Conservation (phyloP, 2,888 invertebrate genomes). For the Anodontia alba region DNA sequence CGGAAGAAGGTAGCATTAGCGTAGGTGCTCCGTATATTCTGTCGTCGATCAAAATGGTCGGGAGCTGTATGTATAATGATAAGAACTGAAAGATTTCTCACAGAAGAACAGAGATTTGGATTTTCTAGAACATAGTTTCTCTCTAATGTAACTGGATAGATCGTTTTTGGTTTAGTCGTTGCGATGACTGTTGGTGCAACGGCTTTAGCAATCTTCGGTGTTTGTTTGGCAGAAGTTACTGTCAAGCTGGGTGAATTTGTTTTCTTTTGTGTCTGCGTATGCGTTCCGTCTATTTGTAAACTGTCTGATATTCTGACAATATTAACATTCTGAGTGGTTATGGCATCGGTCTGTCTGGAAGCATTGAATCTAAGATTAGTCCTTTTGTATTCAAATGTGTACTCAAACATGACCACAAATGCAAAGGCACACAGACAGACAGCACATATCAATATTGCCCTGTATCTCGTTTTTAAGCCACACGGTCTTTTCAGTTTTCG, state of each 20-base stretch:
- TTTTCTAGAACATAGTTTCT: constrained; percentile 43
- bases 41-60: constrained; percentile 51
- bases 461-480: background rate
- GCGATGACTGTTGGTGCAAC: background rate
- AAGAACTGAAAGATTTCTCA: constrained; percentile 35
- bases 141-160: constrained; percentile 46
- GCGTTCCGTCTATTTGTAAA: no score
- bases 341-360: background rate
- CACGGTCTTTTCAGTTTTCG: background rate
- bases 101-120: constrained; percentile 44
- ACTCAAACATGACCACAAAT: background rate
- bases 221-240: background rate
- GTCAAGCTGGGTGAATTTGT: background rate
- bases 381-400: constrained; percentile 1
- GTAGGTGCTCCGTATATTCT: constrained; percentile 67
- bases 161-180: constrained; percentile 27
- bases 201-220: background rate
- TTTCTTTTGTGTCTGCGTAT: background rate
- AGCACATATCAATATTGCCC: background rate
- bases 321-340: background rate
- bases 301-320: background rate
- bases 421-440: background rate
- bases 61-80: constrained; percentile 66
- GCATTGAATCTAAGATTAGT: background rate
- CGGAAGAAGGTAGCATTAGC: constrained; percentile 59